A percentile compares a stretch with the other conserved stretches of the same genome.
Conservation (phyloP, 1,140 invertebrate genomes). For the Manduca sexta region DNA sequence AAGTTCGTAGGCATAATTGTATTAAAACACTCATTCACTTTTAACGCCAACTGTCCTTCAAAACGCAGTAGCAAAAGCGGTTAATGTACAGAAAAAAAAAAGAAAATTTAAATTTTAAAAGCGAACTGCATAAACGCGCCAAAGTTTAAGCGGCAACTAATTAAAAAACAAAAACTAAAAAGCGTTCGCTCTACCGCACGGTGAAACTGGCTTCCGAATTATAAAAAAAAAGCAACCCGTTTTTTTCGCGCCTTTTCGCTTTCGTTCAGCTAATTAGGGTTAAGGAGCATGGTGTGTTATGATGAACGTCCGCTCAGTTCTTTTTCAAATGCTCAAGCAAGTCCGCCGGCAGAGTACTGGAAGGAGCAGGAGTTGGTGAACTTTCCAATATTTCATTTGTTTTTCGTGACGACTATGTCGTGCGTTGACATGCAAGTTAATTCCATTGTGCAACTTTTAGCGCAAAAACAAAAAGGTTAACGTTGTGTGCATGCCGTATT, state of each 20-base stretch:
- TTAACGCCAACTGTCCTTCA: conserved; percentile 42
- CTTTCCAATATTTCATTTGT: no score
- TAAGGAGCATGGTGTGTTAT: conserved; percentile 53
- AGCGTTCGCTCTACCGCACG: conserved; percentile 34
- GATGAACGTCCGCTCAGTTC: conserved; percentile 11
- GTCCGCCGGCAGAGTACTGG: no score
- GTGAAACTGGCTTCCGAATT: conserved; percentile 59
- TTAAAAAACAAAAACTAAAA: conserved; percentile 37
- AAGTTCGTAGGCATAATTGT: not conserved
- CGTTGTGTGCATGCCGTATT: not conserved
- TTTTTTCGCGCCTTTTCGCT: conserved; percentile 61
- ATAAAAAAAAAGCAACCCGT: conserved; percentile 50
- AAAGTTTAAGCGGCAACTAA: conserved; percentile 66
- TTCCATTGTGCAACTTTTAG: conserved; percentile 3
- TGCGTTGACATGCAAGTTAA: not conserved
- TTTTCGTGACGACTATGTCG: no score
- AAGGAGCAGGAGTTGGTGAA: no score
- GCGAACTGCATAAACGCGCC: conserved; percentile 45
- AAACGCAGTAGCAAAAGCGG: conserved; percentile 39
- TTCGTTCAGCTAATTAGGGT: conserved; percentile 63
- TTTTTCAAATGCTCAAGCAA: no score
- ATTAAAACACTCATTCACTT: conserved; percentile 1
- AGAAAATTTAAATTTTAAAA: conserved; percentile 34
- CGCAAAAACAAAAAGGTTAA: not conserved
- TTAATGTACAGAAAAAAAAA: conserved; percentile 32